These are phyloP conservation scores for Anagrus nilaparvatae DNA, from an alignment of 1,140 invertebrate species.

Conservation along the genomic window DNA sequence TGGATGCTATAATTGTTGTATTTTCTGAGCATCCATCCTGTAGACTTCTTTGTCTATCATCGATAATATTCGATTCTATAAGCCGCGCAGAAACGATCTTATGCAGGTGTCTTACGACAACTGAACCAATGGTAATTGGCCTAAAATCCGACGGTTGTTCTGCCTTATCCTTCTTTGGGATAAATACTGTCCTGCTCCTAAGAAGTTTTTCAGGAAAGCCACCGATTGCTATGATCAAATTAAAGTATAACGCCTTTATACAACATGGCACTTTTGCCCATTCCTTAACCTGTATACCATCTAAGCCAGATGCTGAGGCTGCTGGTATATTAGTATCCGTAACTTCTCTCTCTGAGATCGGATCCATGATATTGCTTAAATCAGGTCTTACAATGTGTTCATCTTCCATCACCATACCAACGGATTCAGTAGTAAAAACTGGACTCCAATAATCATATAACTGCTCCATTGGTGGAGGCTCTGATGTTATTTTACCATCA, in stretches of 20 bases:
- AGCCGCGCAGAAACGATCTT: conserved; percentile 27
- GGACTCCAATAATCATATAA: conserved; percentile 8
- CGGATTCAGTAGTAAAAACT: background rate
- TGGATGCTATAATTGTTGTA: conserved; percentile 12
- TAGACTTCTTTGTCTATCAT: conserved; percentile 20
- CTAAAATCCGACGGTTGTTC: conserved; percentile 14
- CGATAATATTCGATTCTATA: background rate
- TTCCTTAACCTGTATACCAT: conserved; percentile 1
- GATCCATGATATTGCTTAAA: background rate
- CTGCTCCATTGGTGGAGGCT: background rate
- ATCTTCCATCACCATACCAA: background rate
- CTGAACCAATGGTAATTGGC: conserved; percentile 35
- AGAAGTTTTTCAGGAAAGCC: background rate
- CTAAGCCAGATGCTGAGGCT: conserved; percentile 6
- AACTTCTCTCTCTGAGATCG: conserved; percentile 4
- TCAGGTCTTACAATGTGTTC: background rate
- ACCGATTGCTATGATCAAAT: conserved; percentile 6
- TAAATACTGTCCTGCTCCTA: conserved; percentile 15
- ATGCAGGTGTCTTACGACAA: conserved; percentile 26
- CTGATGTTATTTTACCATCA: background rate
- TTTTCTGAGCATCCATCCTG: conserved; percentile 24
- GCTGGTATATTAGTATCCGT: background rate
- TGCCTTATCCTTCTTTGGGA: conserved; percentile 18
- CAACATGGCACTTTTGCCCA: background rate
- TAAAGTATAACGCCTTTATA: background rate